Conservation (phyloP, 2,113 vertebrate species). For the Eretmochelys imbricata region DNA sequence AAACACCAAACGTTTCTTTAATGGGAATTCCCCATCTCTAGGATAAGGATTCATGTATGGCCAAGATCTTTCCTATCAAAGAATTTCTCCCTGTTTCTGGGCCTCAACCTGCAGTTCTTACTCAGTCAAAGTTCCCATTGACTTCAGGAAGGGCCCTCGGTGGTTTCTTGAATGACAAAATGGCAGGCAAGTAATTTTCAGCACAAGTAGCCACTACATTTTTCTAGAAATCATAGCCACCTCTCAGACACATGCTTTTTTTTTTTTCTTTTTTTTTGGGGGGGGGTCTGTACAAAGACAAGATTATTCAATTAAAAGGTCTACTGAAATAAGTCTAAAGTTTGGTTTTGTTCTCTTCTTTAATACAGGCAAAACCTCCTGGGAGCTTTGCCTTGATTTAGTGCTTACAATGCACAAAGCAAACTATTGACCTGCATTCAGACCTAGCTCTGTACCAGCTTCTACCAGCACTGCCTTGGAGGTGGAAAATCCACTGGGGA, state of each 20-base stretch:
- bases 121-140: neutral
- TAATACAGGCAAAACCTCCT: neutral
- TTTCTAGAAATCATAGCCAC: neutral
- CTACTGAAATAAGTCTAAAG: neutral
- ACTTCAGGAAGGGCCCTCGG: neutral
- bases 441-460: neutral
- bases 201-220: neutral
- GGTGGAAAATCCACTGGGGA: neutral
- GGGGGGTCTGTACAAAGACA: neutral
- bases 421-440: neutral
- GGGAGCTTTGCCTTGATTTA: neutral
- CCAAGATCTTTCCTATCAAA: neutral
- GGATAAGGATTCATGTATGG: neutral
- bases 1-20: neutral
- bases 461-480: neutral
- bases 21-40: neutral
- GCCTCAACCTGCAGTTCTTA: neutral
- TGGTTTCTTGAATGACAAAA: neutral
- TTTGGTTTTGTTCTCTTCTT: neutral
- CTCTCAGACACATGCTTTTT: neutral
- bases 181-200: neutral
- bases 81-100: neutral
- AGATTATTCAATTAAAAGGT: neutral
- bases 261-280: too few species aligned
- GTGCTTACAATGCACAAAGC: neutral